Evolutionary conservation across 2,797 vertebrate species (phyloP), one percentile per base, ranked within the genome.

Genomic region (Sibirionetta formosa): DNA sequence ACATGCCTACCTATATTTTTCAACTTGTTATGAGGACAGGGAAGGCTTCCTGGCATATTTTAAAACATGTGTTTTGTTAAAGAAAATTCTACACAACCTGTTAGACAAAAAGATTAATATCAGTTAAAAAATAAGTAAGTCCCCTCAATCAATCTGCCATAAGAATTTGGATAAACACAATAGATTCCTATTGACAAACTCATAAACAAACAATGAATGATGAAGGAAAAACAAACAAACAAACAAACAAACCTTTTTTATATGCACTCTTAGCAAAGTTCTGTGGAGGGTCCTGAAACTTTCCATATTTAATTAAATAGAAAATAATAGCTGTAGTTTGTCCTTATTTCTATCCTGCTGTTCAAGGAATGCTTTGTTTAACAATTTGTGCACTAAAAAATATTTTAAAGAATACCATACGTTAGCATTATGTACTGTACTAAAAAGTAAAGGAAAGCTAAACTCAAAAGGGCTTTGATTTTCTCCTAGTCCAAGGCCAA

Each of bases 101-200:
- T 36, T 42, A 38, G 7, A 20, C 51, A 33, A 82, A 38, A 82
- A 53, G 2, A 2, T 1, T 73, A 51, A 86, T 58, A 56, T 17
- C 31, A 51, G 4, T 51, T 3, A 17, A 18, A 35, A 8, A 7
- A 57, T 20, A 35, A 57, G 12, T 24, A n/a, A 42, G 9, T 14
- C 2, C 5, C 1, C 2, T 57, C 14, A 53, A 3, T 58, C 7
- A 69, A 65, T 1, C 17, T 58, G 2, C 5, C 0, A 0, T 50
- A 33, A 61, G 35, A 69, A 61, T 57, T 14, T 68, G 13, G 31
- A 46, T 4, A 72, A 82, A 50, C 27, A 5, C 15, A 51, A 36
- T 10, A 22, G 0, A 61, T 86, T 80, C 11, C 8, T 87, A 5
- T 14, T 42, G 11, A 53, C 3, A 56, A 23, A 42, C 48, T 71